Conservation (phyloP, 2,888 invertebrate genomes). For the Pandemis cinnamomeana region DNA sequence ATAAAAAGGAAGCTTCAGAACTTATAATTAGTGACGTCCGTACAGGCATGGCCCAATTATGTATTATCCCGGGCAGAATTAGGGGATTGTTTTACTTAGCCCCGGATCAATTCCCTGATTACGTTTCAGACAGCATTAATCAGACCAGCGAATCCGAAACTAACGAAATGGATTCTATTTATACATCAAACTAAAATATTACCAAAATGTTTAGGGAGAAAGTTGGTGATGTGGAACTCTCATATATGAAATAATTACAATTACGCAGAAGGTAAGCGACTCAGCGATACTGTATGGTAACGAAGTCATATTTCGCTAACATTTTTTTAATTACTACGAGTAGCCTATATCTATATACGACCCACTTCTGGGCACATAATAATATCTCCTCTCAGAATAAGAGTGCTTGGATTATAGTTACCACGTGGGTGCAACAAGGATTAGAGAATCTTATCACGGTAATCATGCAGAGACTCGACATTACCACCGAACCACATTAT, state of each 20-base stretch:
- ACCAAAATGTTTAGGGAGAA: background rate
- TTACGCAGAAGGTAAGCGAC: background rate
- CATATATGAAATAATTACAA: background rate
- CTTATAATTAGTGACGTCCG: slow-evolving; percentile 62
- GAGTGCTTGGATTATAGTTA: too few relatives aligned
- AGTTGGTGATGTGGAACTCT: background rate
- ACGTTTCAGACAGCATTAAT: slow-evolving; percentile 15
- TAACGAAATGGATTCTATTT: slow-evolving; percentile 7
- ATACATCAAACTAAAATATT: slow-evolving; percentile 2
- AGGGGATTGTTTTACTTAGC: slow-evolving; percentile 24
- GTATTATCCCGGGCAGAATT: slow-evolving; percentile 48
- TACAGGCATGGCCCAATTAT: slow-evolving; percentile 55
- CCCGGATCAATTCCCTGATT: slow-evolving; percentile 32
- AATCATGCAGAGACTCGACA: too few relatives aligned
- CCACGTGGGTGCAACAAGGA: too few relatives aligned
- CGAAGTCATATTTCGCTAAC: too few relatives aligned
- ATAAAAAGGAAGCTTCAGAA: slow-evolving; percentile 44
- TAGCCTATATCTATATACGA: too few relatives aligned
- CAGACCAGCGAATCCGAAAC: slow-evolving; percentile 8
- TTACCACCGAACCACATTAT: too few relatives aligned
- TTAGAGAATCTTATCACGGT: too few relatives aligned
- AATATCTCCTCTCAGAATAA: too few relatives aligned
- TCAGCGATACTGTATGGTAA: too few relatives aligned
- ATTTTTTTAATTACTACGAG: too few relatives aligned
- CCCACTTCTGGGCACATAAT: too few relatives aligned